phyloP scores from a whole-genome alignment of 2,797 vertebrate genomes.

The Neosilurus mollespiculum region DNA sequence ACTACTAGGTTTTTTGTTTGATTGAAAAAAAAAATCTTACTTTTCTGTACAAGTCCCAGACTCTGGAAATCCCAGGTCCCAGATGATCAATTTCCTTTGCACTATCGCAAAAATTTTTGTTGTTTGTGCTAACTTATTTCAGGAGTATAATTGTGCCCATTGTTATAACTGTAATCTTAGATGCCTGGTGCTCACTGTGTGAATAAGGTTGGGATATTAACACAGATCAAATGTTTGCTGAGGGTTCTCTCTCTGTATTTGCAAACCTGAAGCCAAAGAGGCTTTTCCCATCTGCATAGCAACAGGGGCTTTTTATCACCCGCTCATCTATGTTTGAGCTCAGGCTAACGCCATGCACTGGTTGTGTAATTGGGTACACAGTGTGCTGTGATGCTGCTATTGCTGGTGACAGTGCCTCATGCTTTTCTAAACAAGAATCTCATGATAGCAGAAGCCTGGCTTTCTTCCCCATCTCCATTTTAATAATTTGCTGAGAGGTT shows the following conservation, averaged over 20 bases:
- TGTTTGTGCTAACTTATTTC: conserved; percentile 32
- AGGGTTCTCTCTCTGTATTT: conserved; percentile 49
- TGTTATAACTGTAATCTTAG: conserved; percentile 50
- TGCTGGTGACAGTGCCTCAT: conserved; percentile 18
- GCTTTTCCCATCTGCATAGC: conserved; percentile 48
- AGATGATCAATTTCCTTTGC: neutral
- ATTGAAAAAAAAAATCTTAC: no score
- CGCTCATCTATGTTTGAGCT: conserved; percentile 43
- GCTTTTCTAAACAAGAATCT: conserved; percentile 21
- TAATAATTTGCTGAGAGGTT: neutral
- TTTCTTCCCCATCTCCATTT: conserved; percentile 10
- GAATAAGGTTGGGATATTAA: conserved; percentile 44
- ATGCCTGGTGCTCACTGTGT: conserved; percentile 15
- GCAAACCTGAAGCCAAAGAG: conserved; percentile 46
- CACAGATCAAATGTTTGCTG: conserved; percentile 49
- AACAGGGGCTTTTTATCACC: conserved; percentile 46
- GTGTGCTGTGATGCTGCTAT: conserved; percentile 26
- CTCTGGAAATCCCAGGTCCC: no score
- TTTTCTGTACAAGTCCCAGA: no score
- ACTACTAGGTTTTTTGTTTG: neutral
- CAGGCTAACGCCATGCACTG: conserved; percentile 31
- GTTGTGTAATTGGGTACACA: conserved; percentile 34
- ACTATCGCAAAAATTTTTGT: conserved; percentile 4
- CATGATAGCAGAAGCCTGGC: neutral
- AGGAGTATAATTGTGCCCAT: conserved; percentile 16